These are phyloP conservation scores for Anaspis maculata DNA, from an alignment of 2,888 invertebrate species.

Conservation along the genomic window DNA sequence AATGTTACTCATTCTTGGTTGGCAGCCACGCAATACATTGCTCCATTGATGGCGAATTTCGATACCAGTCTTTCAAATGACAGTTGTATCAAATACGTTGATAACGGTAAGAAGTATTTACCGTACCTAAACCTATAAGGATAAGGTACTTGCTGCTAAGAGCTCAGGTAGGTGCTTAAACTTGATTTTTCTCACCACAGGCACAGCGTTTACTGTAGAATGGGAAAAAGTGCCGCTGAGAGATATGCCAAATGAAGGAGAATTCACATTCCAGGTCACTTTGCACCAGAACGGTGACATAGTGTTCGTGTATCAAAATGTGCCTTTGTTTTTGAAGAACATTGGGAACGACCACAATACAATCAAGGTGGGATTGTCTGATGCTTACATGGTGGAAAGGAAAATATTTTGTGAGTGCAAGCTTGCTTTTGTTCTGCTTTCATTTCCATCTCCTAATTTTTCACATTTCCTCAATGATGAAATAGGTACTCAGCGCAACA, in stretches of 20 bases:
- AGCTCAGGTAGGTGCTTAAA: too few species aligned
- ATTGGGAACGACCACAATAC: slow-evolving; percentile 85
- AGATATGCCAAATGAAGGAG: slow-evolving; percentile 63
- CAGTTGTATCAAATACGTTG: slow-evolving; percentile 73
- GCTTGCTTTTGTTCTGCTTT: too few species aligned
- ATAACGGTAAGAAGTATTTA: too few species aligned
- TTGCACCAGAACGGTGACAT: slow-evolving; percentile 84
- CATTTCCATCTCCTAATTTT: too few species aligned
- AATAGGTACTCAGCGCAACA: too few species aligned
- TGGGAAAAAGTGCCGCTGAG: slow-evolving; percentile 89
- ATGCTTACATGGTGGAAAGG: slow-evolving; percentile 92
- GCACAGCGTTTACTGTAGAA: slow-evolving; percentile 82
- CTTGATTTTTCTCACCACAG: too few species aligned
- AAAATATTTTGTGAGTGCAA: slow-evolving; percentile 78
- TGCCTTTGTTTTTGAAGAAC: slow-evolving; percentile 67
- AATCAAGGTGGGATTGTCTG: slow-evolving; percentile 95
- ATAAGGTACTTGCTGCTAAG: slow-evolving; percentile 12
- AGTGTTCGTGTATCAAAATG: slow-evolving; percentile 78
- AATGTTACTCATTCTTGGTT: slow-evolving; percentile 96
- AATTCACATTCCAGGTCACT: slow-evolving; percentile 87
- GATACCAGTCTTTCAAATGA: slow-evolving; percentile 76
- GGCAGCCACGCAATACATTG: slow-evolving; percentile 98
- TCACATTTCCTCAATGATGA: too few species aligned
- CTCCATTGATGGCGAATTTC: slow-evolving; percentile 98
- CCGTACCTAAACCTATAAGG: slow-evolving; percentile 6